A percentile compares a stretch with the other conserved stretches of the same genome.
Conservation (phyloP, 1,140 invertebrate genomes). For the Drosophila santomea region DNA sequence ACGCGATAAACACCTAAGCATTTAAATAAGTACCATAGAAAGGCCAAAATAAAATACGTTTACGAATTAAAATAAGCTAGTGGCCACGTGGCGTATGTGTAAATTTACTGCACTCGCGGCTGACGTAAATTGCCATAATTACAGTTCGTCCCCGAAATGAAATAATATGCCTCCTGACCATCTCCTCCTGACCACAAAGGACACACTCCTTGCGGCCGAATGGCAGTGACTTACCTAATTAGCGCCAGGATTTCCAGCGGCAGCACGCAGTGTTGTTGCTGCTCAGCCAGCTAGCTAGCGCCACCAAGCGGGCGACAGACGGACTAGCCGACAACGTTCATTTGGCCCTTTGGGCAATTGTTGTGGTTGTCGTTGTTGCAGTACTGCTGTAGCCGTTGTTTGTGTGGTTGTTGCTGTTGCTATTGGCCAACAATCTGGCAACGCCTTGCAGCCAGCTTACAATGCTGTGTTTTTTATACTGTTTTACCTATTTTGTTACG, state of each 20-base stretch:
- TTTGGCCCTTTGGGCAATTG: conserved; percentile 48
- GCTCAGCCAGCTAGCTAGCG: conserved; percentile 18
- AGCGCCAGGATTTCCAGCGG: conserved; percentile 71
- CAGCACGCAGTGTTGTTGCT: conserved; percentile 36
- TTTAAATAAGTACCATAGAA: no score
- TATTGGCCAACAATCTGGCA: conserved; percentile 45
- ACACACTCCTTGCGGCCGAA: conserved; percentile 11
- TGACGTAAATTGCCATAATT: conserved; percentile 68
- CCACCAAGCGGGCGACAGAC: conserved; percentile 42
- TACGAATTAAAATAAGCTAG: not conserved
- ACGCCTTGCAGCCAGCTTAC: conserved; percentile 46
- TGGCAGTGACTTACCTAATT: conserved; percentile 68
- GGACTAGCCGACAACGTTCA: conserved; percentile 46
- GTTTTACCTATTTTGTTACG: conserved; percentile 35
- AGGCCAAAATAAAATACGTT: not conserved
- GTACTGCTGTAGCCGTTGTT: not conserved
- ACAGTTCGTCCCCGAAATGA: conserved; percentile 48
- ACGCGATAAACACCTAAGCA: no score
- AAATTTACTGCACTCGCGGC: conserved; percentile 45
- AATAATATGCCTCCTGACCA: conserved; percentile 49
- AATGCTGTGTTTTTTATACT: conserved; percentile 28
- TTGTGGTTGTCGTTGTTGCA: conserved; percentile 25
- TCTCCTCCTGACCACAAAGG: conserved; percentile 35
- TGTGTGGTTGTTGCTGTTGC: conserved; percentile 5
- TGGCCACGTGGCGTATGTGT: conserved; percentile 51